Evolutionary conservation across 2,113 vertebrate species (phyloP), one percentile per base, ranked within the genome.

Genomic region (Nycticorax nycticorax): DNA sequence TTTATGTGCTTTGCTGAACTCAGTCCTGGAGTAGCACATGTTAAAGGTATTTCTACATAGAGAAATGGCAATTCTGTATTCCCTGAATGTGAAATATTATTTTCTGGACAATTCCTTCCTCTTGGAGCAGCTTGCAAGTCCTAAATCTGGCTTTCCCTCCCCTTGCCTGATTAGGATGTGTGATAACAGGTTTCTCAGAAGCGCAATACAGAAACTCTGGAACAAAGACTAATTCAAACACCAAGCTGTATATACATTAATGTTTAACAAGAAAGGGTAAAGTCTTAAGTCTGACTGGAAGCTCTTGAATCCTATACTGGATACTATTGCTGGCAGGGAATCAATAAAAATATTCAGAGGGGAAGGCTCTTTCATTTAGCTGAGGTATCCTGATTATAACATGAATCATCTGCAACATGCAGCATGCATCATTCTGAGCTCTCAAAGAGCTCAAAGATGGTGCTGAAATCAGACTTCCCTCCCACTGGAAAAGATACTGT

Each of bases 221-320:
- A 93, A 95, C 76, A 94, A 90, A 59, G 82, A 86, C 56, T 88
- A 78, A 91, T 86, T 91, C 47, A 86, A 74, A 78, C 63, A 77
- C 56, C 48, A 73, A 93, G 74, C 45, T 77, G 57, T 66, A 82
- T 13, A 69, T 27, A 53, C 20, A 78, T 86, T 71, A 57, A 86
- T 26, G 68, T 86, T 88, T 71, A 88, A 91, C 63, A 91, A 77
- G 64, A 93, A n/a, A 86, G 21, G 26, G 50, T 24, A 52, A 88
- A 56, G 37, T 59, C 82, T 73, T 72, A 57, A 66, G 14, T 67
- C 37, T 75, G 35, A 57, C 10, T 2, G 3, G 81, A 80, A 96
- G 50, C 24, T 85, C 74, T 66, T 82, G 53, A 94, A 71, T 77
- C 30, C 82, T 67, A 48, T 3, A 86, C 14, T 72, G 75, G 66